These are phyloP conservation scores for Bombus ignitus DNA, from an alignment of 1,140 invertebrate genomes.

Conservation along the genomic window DNA sequence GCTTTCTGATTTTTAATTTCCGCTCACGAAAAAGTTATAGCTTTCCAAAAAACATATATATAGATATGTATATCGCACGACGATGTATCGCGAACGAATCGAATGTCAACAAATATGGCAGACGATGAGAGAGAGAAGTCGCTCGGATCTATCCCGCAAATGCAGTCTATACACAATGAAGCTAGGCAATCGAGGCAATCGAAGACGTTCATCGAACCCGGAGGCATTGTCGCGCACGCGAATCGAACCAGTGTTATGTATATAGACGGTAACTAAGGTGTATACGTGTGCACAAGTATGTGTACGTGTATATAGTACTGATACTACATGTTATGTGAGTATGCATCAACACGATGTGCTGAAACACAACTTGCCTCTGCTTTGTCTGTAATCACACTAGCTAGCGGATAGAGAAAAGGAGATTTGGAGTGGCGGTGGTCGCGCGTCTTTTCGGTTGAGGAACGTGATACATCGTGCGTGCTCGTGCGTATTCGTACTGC, in stretches of 20 bases:
- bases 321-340: neutral
- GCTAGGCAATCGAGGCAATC: constrained; percentile 18
- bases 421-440: neutral
- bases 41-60: neutral
- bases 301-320: neutral
- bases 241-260: neutral
- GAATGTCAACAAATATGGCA: neutral
- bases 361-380: neutral
- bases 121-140: neutral
- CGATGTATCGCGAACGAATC: neutral
- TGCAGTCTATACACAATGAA: neutral
- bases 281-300: neutral
- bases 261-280: neutral
- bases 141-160: neutral
- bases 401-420: neutral
- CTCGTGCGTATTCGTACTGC: constrained; percentile 52
- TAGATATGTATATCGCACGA: neutral
- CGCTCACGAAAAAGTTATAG: neutral
- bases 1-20: no score
- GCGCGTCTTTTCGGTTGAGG: constrained; percentile 5
- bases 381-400: neutral
- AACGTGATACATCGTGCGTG: constrained; percentile 32
- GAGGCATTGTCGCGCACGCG: constrained; percentile 32
- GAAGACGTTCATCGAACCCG: constrained; percentile 52
- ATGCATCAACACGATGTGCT: neutral